Conservation (phyloP, 2,888 invertebrate species). For the Tetranychus truncatus region DNA sequence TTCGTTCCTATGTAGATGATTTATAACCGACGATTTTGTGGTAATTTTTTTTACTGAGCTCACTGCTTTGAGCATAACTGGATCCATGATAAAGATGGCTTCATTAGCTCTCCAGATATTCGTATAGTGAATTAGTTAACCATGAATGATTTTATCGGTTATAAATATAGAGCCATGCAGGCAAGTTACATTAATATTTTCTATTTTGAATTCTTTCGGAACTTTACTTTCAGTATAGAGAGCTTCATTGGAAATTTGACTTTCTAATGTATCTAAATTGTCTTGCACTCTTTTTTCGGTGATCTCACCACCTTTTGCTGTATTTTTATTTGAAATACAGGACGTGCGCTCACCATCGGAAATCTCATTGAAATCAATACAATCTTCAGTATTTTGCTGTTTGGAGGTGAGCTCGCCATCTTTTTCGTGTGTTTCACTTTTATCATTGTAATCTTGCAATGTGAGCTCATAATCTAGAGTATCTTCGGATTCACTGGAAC, state of each 20-base stretch:
- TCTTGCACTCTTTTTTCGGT: neutral
- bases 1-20: neutral
- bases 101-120: neutral
- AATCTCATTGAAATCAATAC: neutral
- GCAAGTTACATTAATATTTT: neutral
- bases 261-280: neutral
- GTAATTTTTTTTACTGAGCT: neutral
- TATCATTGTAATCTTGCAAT: too few relatives aligned
- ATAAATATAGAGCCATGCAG: neutral
- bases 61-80: neutral
- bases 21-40: neutral
- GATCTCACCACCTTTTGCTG: neutral
- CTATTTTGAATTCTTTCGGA: neutral
- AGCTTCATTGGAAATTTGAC: neutral
- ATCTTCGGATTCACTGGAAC: neutral
- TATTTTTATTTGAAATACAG: neutral
- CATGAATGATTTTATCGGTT: neutral
- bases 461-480: neutral
- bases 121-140: neutral
- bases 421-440: too few relatives aligned
- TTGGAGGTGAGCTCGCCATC: neutral
- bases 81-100: neutral
- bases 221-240: neutral
- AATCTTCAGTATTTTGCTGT: neutral
- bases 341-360: neutral